These are phyloP conservation scores for Athalia rosae DNA, from an alignment of 2,888 invertebrate species.

Conservation along the genomic window DNA sequence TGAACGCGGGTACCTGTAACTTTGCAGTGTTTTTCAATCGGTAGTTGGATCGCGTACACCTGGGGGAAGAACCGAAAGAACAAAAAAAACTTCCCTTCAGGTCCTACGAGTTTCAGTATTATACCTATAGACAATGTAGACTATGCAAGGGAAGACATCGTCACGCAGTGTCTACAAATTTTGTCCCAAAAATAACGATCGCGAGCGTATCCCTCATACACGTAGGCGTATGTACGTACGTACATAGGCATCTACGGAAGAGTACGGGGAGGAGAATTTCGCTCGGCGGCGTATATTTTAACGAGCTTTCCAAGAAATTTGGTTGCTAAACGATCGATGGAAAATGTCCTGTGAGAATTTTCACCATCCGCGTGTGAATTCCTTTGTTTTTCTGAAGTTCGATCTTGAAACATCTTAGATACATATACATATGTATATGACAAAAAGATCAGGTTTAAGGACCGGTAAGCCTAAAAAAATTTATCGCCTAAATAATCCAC, in stretches of 20 bases:
- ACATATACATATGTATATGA: too few relatives aligned
- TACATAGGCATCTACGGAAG: too few relatives aligned
- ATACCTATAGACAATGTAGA: too few relatives aligned
- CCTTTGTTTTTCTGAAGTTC: background rate
- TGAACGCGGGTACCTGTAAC: conserved; percentile 26
- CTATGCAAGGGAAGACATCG: background rate
- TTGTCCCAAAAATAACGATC: background rate
- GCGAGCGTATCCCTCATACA: background rate
- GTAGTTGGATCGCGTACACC: conserved; percentile 27
- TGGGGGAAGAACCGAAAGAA: conserved; percentile 15
- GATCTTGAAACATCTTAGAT: background rate
- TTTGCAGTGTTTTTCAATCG: conserved; percentile 38
- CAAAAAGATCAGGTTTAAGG: too few relatives aligned
- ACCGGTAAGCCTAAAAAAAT: too few relatives aligned
- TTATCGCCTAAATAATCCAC: too few relatives aligned
- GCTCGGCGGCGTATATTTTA: conserved; percentile 15
- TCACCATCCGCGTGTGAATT: background rate
- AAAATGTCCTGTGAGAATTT: conserved; percentile 11
- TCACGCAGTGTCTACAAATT: conserved; percentile 38
- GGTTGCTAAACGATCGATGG: conserved; percentile 14
- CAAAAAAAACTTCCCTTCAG: background rate
- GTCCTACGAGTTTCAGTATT: conserved; percentile 21
- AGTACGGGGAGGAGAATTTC: conserved; percentile 14
- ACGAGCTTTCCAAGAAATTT: conserved; percentile 22
- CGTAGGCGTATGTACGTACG: too few relatives aligned